A percentile compares a stretch with the other conserved stretches of the same genome.
phyloP scores from a whole-genome alignment of 2,797 vertebrate species.

The Danio jaintianensis region DNA sequence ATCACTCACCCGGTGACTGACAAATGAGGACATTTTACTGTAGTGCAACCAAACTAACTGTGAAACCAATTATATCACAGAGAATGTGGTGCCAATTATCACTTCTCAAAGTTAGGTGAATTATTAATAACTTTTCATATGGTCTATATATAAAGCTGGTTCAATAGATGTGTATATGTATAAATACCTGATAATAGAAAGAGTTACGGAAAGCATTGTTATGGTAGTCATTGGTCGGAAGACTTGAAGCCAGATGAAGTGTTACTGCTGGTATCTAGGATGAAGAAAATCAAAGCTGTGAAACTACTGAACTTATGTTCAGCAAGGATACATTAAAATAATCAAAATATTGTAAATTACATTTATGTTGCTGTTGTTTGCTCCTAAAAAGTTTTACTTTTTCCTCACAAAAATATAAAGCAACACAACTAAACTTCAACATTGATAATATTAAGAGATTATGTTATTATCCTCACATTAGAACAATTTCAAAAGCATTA shows the following conservation, averaged over 20 bases:
- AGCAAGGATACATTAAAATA: neutral
- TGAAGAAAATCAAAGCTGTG: neutral
- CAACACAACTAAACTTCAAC: neutral
- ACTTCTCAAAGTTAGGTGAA: conserved; percentile 25
- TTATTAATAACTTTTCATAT: neutral
- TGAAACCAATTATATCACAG: conserved; percentile 34
- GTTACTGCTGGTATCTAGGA: conserved; percentile 80
- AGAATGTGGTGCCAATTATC: conserved; percentile 17
- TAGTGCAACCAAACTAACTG: neutral
- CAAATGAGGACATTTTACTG: conserved; percentile 3
- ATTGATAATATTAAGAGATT: neutral
- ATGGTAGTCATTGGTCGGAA: conserved; percentile 77
- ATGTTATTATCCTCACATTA: neutral
- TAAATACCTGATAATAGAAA: conserved; percentile 88
- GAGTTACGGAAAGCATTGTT: conserved; percentile 84
- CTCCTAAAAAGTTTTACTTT: neutral
- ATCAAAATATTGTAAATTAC: too few relatives aligned
- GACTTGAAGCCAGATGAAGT: conserved; percentile 80
- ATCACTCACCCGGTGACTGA: conserved; percentile 17
- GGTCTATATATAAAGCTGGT: neutral
- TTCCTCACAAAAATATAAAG: neutral
- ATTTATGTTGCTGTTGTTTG: too few relatives aligned
- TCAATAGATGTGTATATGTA: conserved; percentile 3
- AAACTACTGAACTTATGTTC: neutral
- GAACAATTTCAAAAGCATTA: neutral